Conservation (phyloP, 2,797 vertebrate genomes). For the Pangasius macronema region DNA sequence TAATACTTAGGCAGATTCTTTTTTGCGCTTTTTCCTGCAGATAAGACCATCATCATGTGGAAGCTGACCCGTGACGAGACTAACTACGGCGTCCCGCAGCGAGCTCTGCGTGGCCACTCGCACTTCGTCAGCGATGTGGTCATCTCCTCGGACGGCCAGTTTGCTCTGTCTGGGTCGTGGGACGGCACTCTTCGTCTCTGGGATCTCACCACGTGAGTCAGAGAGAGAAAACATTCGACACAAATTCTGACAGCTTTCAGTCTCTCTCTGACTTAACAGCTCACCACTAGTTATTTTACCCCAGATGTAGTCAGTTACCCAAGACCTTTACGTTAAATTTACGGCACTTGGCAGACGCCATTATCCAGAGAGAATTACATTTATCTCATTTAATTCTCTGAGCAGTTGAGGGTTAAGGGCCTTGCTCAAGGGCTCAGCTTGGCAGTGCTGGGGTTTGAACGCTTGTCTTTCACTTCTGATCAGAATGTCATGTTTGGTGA, state of each 20-base stretch:
- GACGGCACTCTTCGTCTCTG: slow-evolving; percentile 88
- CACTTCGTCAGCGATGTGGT: slow-evolving; percentile 97
- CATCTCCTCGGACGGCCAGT: slow-evolving; percentile 95
- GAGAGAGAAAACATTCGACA: too few species aligned
- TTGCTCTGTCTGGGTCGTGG: slow-evolving; percentile 94
- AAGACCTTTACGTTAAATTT: not conserved
- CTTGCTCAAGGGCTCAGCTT: too few species aligned
- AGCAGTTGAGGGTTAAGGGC: too few species aligned
- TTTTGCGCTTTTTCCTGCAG: slow-evolving; percentile 61
- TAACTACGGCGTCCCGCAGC: slow-evolving; percentile 94
- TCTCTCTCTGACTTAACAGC: not conserved
- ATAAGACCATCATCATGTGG: slow-evolving; percentile 97
- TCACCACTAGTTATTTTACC: not conserved
- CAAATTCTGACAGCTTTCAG: not conserved
- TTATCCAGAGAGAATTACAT: too few species aligned
- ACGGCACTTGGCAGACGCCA: too few species aligned
- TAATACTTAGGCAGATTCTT: not conserved
- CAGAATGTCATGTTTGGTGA: not conserved
- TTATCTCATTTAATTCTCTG: too few species aligned
- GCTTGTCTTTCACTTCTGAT: too few species aligned
- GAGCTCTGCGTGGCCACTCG: slow-evolving; percentile 87
- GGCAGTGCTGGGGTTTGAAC: too few species aligned
- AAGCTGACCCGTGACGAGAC: slow-evolving; percentile 95
- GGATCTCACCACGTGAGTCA: slow-evolving; percentile 91
- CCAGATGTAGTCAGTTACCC: not conserved